Evolutionary conservation across 2,888 invertebrate genomes (phyloP).

Genomic region (Latheticus oryzae): DNA sequence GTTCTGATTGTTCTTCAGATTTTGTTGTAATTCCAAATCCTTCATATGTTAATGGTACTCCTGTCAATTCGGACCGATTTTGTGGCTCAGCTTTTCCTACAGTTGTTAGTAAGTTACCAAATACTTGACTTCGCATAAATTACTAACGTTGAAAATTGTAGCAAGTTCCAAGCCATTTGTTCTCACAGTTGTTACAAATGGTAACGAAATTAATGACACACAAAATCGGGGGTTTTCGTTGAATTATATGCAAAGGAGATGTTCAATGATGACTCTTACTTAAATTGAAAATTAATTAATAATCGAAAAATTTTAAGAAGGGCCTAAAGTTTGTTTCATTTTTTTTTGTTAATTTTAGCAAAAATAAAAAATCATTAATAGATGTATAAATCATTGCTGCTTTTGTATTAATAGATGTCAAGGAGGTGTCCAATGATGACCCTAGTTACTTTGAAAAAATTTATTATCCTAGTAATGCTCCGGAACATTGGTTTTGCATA

Average conservation of each 20-base stretch:
- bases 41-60: slow-evolving; percentile 61
- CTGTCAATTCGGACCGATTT: slow-evolving; percentile 74
- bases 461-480: slow-evolving; percentile 13
- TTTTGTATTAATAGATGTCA: no score
- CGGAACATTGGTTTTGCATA: slow-evolving; percentile 39
- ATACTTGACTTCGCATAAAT: neutral
- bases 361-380: no score
- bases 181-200: slow-evolving; percentile 53
- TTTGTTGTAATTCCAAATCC: slow-evolving; percentile 82
- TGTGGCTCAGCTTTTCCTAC: slow-evolving; percentile 79
- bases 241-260: slow-evolving; percentile 45
- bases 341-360: no score
- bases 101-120: slow-evolving; percentile 74
- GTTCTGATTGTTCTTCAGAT: slow-evolving; percentile 73
- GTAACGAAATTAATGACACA: slow-evolving; percentile 51
- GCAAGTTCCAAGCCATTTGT: slow-evolving; percentile 52
- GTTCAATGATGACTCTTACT: no score
- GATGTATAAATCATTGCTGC: no score
- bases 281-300: no score
- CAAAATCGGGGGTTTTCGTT: slow-evolving; percentile 54
- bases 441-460: neutral
- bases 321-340: no score
- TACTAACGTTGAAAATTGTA: slow-evolving; percentile 12
- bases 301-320: no score
- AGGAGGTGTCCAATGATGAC: slow-evolving; percentile 7